Evolutionary conservation across 2,113 vertebrate genomes (phyloP).

Genomic region (Lophotis ruficrista): DNA sequence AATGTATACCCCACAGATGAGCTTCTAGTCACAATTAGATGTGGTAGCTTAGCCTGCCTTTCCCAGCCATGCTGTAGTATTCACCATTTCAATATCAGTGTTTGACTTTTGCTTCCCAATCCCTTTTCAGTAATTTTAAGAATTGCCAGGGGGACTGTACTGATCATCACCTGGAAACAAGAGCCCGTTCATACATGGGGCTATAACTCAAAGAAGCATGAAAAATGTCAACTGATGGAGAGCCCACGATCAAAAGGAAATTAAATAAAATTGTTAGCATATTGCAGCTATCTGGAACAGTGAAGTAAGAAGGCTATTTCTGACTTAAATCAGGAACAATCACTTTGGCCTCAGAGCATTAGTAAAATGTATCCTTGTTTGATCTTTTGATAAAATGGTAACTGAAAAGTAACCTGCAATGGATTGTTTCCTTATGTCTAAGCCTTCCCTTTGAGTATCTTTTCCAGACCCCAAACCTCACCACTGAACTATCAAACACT

Average conservation of each 20-base stretch:
- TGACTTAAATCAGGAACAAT: not conserved
- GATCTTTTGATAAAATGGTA: not conserved
- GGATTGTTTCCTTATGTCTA: not conserved
- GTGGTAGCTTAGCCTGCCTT: not conserved
- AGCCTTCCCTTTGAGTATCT: not conserved
- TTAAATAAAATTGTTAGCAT: not conserved
- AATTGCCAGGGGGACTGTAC: not conserved
- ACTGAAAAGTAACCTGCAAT: not conserved
- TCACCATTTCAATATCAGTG: not conserved
- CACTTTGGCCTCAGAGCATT: not conserved
- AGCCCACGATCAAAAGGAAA: fast-evolving
- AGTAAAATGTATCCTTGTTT: not conserved
- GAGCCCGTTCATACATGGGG: not conserved
- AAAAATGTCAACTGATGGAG: not conserved
- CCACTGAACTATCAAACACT: not conserved
- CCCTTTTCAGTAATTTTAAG: not conserved
- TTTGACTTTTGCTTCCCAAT: not conserved
- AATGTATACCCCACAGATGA: not conserved
- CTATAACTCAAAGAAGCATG: not conserved
- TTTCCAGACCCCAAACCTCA: not conserved
- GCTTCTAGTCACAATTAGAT: not conserved
- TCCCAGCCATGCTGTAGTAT: not conserved
- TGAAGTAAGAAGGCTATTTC: not conserved
- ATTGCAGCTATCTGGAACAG: not conserved
- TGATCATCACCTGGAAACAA: not conserved